Evolutionary conservation across 2,797 vertebrate genomes (phyloP), one percentile per base, ranked within the genome.

Genomic region (Chloroceryle amazona): DNA sequence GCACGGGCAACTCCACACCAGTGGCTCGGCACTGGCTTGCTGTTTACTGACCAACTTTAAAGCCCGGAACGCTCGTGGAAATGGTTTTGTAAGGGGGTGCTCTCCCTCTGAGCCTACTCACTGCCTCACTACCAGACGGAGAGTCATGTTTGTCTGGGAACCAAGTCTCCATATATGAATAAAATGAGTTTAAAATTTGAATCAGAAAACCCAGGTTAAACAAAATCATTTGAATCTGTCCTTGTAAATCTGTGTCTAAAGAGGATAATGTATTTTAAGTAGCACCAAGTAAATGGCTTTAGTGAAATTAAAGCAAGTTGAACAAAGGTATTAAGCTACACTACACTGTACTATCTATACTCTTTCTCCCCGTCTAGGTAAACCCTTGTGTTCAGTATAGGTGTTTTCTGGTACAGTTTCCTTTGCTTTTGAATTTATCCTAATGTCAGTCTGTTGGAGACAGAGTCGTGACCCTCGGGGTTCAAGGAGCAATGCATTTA

Each of bases 41-140:
- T 96, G 81, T 62, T 95, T 90, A 47, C 79, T 79, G 61, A 70
- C 33, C 37, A 42, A 28, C 75, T 62, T 68, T 37, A 86, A 94
- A 94, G 46, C 26, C 54, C 54, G 52, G 65, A 91, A 16, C 9
- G 5, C 49, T 47, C 5, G 3, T 55, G 37, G 22, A 93, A 79
- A 62, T 3, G 12, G 12, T 79, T 84, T 58, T 62, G 42, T n/a
- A 18, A 31, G 26, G 46, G 26, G 25, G 16, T 66, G 5, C n/a
- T 86, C 42, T 81, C 29, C 16, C 54, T n/a, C 54, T 66, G 5
- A 81, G 49, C 54, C n/a, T 35, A 13, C 52, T 49, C 3, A 0
- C 41, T 81, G 31, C 47, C 42, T 81, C 1, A 1, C 39, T 65
- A n/a, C 19, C 76, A 63, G 29, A 26, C 61, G n/a, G 29, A 63